Evolutionary conservation across 2,888 invertebrate species (phyloP).

Genomic region (Apoda limacodes): DNA sequence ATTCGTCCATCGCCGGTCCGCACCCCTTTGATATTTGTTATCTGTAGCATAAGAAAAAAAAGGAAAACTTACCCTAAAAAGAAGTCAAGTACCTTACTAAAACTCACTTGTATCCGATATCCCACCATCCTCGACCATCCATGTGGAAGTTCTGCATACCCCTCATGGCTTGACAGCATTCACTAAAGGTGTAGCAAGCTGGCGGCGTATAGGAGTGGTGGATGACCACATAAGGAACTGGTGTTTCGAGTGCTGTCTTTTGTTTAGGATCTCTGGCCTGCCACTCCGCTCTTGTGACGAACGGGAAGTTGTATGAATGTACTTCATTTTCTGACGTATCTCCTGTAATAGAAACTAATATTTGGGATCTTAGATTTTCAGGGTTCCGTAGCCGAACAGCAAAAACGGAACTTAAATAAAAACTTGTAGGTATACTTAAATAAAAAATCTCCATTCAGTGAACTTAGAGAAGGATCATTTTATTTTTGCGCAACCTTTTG

Average conservation of each 20-base stretch:
- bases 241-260: constrained; percentile 52
- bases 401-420: too few relatives aligned
- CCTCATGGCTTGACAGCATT: constrained; percentile 71
- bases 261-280: constrained; percentile 58
- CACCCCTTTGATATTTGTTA: constrained; percentile 1
- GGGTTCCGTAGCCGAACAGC: too few relatives aligned
- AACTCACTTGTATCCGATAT: constrained; percentile 70
- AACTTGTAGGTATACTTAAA: too few relatives aligned
- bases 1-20: too few relatives aligned
- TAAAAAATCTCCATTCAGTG: too few relatives aligned
- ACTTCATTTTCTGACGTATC: background rate
- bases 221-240: constrained; percentile 72
- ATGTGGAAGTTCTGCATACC: constrained; percentile 75
- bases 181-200: constrained; percentile 62
- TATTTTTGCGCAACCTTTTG: too few relatives aligned
- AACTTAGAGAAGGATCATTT: too few relatives aligned
- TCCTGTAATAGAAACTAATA: background rate
- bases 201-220: constrained; percentile 71
- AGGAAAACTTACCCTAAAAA: constrained; percentile 21
- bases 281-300: constrained; percentile 59
- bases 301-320: background rate
- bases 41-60: constrained; percentile 29
- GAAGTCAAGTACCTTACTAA: background rate
- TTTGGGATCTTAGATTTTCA: too few relatives aligned
- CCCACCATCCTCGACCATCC: constrained; percentile 71